Percentiles rank a stretch among this genome's conserved stretches.
phyloP scores from a whole-genome alignment of 2,113 vertebrate species.

The Sander lucioperca region DNA sequence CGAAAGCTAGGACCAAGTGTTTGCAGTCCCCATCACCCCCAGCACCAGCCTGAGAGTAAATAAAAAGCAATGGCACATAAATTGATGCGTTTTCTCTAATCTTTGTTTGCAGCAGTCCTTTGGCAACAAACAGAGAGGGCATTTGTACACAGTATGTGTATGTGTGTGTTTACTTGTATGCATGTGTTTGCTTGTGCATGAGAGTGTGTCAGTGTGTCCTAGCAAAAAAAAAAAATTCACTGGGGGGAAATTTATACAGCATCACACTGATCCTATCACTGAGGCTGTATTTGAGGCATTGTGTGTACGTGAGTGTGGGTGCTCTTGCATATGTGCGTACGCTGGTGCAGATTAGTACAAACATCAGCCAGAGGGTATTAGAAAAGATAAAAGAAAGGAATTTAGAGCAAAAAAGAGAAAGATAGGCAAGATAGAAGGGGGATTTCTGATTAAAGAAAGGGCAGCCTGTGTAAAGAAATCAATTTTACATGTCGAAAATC shows the following conservation, averaged over 20 bases:
- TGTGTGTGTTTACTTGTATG: constrained; percentile 10
- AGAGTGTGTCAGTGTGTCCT: constrained; percentile 22
- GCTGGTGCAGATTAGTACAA: neutral
- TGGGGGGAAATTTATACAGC: constrained; percentile 47
- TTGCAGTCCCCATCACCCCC: constrained; percentile 43
- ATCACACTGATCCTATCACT: constrained; percentile 41
- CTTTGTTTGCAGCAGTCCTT: constrained; percentile 75
- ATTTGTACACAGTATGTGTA: constrained; percentile 44
- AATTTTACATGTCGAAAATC: neutral
- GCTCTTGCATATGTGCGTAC: neutral
- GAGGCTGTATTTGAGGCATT: constrained; percentile 13
- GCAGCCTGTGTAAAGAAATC: neutral
- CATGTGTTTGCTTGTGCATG: constrained; percentile 30
- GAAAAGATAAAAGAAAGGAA: constrained; percentile 20
- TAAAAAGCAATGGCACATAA: constrained; percentile 70
- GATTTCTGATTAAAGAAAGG: constrained; percentile 29
- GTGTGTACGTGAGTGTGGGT: constrained; percentile 17
- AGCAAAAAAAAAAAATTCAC: constrained; percentile 27
- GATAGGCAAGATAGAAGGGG: neutral
- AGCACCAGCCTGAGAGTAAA: constrained; percentile 49
- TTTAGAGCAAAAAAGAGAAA: neutral
- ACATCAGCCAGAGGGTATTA: constrained; percentile 3
- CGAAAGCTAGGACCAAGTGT: constrained; percentile 14
- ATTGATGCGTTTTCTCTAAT: constrained; percentile 79
- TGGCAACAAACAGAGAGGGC: constrained; percentile 46